Conservation (phyloP, 2,113 vertebrate genomes). For the Eonycteris spelaea region DNA sequence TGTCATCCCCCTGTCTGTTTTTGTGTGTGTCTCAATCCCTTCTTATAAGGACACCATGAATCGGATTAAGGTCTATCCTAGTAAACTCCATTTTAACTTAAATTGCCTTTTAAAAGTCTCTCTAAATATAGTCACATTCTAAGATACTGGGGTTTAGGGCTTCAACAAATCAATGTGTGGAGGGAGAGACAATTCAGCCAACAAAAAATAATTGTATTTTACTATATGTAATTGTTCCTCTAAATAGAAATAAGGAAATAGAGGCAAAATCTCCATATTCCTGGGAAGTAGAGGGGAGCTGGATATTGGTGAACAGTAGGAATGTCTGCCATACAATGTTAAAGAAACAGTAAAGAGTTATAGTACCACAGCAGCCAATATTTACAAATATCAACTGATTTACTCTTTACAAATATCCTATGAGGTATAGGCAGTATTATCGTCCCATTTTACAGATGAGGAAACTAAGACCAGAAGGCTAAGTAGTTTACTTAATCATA, state of each 20-base stretch:
- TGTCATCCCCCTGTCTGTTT: neutral
- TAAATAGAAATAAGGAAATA: neutral
- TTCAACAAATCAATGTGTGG: neutral
- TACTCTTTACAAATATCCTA: neutral
- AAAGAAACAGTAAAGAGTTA: neutral
- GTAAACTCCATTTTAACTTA: neutral
- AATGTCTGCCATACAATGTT: neutral
- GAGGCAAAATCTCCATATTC: neutral
- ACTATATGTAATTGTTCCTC: neutral
- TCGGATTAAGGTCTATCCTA: neutral
- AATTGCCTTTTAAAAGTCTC: neutral
- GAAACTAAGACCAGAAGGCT: neutral
- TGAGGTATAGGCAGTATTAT: neutral
- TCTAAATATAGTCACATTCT: neutral
- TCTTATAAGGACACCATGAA: neutral
- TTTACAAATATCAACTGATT: neutral
- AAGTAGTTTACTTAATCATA: constrained; percentile 13
- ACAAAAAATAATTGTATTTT: neutral
- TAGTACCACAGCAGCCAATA: neutral
- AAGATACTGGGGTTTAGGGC: neutral
- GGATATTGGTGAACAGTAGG: neutral
- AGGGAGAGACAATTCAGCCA: neutral
- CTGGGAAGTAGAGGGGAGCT: neutral
- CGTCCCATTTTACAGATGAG: neutral
- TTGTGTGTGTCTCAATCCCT: neutral